Evolutionary conservation across 1,140 invertebrate genomes (phyloP).

Genomic region (Hesperophylax magnus): DNA sequence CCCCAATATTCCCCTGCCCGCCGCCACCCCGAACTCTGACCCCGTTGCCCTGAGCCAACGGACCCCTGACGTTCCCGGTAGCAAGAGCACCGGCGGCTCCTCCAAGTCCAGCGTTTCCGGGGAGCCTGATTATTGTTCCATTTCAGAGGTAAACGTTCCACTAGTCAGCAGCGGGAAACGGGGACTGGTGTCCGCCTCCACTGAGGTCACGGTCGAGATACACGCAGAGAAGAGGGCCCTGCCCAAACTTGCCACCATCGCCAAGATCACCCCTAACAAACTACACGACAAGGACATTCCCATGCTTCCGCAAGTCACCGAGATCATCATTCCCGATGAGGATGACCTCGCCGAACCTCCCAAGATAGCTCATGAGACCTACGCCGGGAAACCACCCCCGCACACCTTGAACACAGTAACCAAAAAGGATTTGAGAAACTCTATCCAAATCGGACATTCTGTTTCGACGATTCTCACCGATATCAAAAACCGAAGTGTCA

Average conservation of each 20-base stretch:
- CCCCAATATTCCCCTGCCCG: not conserved
- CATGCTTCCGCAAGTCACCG: conserved; percentile 74
- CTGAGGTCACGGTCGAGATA: conserved; percentile 69
- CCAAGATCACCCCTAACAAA: conserved; percentile 66
- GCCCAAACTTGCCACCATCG: conserved; percentile 66
- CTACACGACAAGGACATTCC: conserved; percentile 73
- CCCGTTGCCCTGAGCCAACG: conserved; percentile 76
- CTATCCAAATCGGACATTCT: conserved; percentile 73
- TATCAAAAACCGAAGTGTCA: conserved; percentile 64
- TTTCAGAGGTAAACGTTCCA: conserved; percentile 77
- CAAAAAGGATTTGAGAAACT: conserved; percentile 68
- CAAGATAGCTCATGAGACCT: conserved; percentile 62
- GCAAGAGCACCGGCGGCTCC: conserved; percentile 64
- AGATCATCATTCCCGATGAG: conserved; percentile 75
- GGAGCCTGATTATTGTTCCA: conserved; percentile 77
- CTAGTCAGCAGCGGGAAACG: conserved; percentile 70
- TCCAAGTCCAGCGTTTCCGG: conserved; percentile 55
- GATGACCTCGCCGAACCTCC: conserved; percentile 62
- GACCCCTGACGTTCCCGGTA: conserved; percentile 73
- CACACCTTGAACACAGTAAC: conserved; percentile 40
- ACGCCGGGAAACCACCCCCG: conserved; percentile 59
- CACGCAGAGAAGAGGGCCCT: conserved; percentile 65
- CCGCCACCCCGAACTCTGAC: conserved; percentile 71
- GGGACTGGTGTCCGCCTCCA: conserved; percentile 64
- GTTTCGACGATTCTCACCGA: conserved; percentile 74